Conservation (phyloP, 2,888 invertebrate species). For the Kuschelorhynchus macadamiae region DNA sequence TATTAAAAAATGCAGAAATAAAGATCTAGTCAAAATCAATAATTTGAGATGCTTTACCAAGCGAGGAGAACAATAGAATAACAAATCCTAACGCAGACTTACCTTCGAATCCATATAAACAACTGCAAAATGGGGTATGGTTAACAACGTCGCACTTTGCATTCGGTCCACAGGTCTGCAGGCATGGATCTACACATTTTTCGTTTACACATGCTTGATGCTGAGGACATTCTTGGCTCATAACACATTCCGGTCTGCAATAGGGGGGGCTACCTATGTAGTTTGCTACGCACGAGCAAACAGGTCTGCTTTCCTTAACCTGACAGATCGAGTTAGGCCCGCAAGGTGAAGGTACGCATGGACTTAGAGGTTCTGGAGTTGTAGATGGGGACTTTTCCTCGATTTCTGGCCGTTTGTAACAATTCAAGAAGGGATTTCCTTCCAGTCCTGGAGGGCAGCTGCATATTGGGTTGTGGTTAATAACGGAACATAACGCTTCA, state of each 20-base stretch:
- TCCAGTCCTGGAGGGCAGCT: slow-evolving; percentile 81
- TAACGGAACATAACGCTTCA: slow-evolving; percentile 82
- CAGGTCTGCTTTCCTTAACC: slow-evolving; percentile 82
- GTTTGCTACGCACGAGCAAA: slow-evolving; percentile 85
- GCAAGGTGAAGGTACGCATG: slow-evolving; percentile 78
- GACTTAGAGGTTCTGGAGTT: slow-evolving; percentile 67
- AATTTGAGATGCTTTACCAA: too few relatives aligned
- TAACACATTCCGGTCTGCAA: slow-evolving; percentile 87
- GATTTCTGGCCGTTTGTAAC: slow-evolving; percentile 67
- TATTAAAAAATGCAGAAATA: not conserved
- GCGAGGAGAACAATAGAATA: too few relatives aligned
- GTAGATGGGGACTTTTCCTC: slow-evolving; percentile 70
- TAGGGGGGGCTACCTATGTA: slow-evolving; percentile 87
- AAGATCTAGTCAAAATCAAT: not conserved
- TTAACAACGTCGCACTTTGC: slow-evolving; percentile 85
- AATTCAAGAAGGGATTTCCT: slow-evolving; percentile 87
- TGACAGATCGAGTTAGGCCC: slow-evolving; percentile 87
- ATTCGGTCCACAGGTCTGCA: slow-evolving; percentile 82
- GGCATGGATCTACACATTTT: slow-evolving; percentile 87
- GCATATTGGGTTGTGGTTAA: slow-evolving; percentile 90
- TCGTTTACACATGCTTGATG: slow-evolving; percentile 86
- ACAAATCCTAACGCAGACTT: not conserved
- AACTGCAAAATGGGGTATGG: slow-evolving; percentile 86
- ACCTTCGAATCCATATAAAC: slow-evolving; percentile 80
- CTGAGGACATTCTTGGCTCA: slow-evolving; percentile 85